These are phyloP conservation scores for Hirundichthys speculiger DNA, from an alignment of 2,113 vertebrate species.

Conservation along the genomic window DNA sequence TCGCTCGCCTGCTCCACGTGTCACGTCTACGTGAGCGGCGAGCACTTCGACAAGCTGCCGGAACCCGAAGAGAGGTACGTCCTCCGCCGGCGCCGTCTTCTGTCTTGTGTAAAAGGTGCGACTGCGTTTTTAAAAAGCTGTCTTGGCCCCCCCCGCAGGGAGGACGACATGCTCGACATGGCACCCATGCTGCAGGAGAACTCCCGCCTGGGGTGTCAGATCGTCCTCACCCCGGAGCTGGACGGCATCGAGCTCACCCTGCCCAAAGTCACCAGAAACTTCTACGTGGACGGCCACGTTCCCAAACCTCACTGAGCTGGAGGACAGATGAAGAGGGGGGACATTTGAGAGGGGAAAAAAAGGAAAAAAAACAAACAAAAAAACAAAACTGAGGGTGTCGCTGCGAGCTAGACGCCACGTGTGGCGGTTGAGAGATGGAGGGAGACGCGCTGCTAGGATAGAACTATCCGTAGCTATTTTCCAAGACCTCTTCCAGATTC, in stretches of 20 bases:
- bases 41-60: slow-evolving; percentile 82
- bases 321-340: not conserved
- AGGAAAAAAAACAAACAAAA: too few species aligned
- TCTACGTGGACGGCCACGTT: slow-evolving; percentile 92
- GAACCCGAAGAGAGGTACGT: slow-evolving; percentile 86
- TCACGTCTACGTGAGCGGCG: slow-evolving; percentile 86
- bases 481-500: slow-evolving; percentile 22
- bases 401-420: not conserved
- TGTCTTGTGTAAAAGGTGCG: not conserved
- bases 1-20: slow-evolving; percentile 93
- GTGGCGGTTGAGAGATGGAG: slow-evolving; percentile 15
- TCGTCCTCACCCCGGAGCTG: slow-evolving; percentile 84
- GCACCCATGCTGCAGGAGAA: slow-evolving; percentile 90
- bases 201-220: slow-evolving; percentile 91
- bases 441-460: slow-evolving; percentile 19
- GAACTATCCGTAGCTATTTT: slow-evolving; percentile 31
- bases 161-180: slow-evolving; percentile 96
- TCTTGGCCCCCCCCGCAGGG: slow-evolving; percentile 70
- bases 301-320: slow-evolving; percentile 89
- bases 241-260: slow-evolving; percentile 87
- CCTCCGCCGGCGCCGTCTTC: not conserved
- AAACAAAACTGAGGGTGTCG: not conserved
- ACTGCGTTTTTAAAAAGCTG: not conserved
- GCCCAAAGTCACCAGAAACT: slow-evolving; percentile 91
- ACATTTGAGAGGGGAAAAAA: too few species aligned